phyloP scores from a whole-genome alignment of 2,888 invertebrate species.

The Drosophila neutralis region DNA sequence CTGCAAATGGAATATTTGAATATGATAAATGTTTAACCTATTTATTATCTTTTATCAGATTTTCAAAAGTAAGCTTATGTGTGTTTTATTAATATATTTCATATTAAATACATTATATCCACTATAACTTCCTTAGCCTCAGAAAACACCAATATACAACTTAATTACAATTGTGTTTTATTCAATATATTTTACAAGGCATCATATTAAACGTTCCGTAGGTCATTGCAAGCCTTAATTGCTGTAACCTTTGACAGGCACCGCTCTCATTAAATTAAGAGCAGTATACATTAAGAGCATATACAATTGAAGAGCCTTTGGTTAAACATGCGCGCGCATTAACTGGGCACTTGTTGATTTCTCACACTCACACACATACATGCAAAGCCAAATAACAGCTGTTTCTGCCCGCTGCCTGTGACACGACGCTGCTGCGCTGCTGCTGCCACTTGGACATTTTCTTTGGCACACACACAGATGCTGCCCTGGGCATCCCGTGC shows the following conservation, averaged over 20 bases:
- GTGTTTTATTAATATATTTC: background rate
- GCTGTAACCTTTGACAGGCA: slow-evolving; percentile 6
- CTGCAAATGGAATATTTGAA: slow-evolving; percentile 1
- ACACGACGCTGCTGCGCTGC: slow-evolving; percentile 23
- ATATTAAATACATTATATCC: background rate
- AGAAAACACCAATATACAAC: background rate
- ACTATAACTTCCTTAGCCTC: background rate
- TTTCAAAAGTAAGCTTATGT: background rate
- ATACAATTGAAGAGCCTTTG: slow-evolving; percentile 14
- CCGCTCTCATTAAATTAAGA: slow-evolving; percentile 30
- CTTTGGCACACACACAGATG: slow-evolving; percentile 11
- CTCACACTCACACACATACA: slow-evolving; percentile 29
- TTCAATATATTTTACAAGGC: background rate
- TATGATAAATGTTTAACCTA: background rate
- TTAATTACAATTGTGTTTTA: background rate
- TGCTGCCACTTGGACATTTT: slow-evolving; percentile 31
- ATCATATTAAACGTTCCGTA: background rate
- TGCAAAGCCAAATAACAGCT: slow-evolving; percentile 51
- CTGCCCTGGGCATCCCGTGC: slow-evolving; percentile 7
- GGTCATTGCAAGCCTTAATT: background rate
- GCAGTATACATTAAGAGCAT: slow-evolving; percentile 36
- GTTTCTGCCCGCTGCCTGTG: slow-evolving; percentile 48
- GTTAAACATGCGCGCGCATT: slow-evolving; percentile 64
- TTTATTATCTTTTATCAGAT: background rate
- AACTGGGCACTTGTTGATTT: slow-evolving; percentile 73